Evolutionary conservation across 2,797 vertebrate genomes (phyloP), one percentile per base, ranked within the genome.

Genomic region (Hippopotamyrus pictus): DNA sequence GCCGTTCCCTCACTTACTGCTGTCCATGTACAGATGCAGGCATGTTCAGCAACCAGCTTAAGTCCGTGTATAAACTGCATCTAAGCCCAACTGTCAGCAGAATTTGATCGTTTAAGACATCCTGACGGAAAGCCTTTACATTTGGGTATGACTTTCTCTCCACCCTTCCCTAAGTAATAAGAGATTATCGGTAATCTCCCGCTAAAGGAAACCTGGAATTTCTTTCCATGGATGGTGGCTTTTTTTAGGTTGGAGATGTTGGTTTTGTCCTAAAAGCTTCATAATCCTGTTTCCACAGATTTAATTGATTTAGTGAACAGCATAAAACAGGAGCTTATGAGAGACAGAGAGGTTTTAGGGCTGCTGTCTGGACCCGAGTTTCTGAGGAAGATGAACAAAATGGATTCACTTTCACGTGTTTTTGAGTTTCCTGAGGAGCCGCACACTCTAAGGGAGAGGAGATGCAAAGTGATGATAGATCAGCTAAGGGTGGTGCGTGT

Each of bases 121-220:
- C 87, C 25, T 11, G 89, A 83, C 89, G 93, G 90, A 93, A 94
- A 94, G 93, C 92, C 88, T 11, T 0, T 91, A 87, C 84, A 89
- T 85, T 83, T 91, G 92, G 90, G 90, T 93, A 92, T 92, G 91
- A 91, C 91, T 90, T 7, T 22, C 90, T 94, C 95, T 95, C 96
- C 96, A 93, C 96, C 96, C 96, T 94, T 95, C 53, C 93, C 93
- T 96, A 96, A 96, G 95, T 96, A 96, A 95, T 92, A 91, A 93
- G 94, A 95, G 96, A 96, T 96, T 94, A 94, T 0, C 3, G 76
- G 89, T 95, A 95, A 97, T 95, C 94, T 96, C 92, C 91, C 90
- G 91, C 93, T 95, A 95, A 96, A 90, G 92, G 95, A 90, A 94
- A 93, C 92, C 92, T 93, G 89, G 92, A 93, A 93, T 94, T 95